Evolutionary conservation across 2,797 vertebrate genomes (phyloP).

Genomic region (Xiphorhynchus erythropygius): DNA sequence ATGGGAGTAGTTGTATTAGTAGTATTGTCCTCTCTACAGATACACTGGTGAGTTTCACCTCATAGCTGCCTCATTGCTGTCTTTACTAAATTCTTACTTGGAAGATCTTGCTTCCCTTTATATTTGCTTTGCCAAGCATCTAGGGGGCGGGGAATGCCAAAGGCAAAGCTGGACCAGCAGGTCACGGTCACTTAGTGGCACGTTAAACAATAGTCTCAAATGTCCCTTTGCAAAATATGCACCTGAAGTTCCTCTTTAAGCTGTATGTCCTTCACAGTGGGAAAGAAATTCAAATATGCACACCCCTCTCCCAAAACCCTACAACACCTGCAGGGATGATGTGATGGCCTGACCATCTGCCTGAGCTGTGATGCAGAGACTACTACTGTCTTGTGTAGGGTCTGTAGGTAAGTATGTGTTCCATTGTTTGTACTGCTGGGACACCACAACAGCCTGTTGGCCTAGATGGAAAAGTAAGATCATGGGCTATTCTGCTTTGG

Average conservation of each 20-base stretch:
- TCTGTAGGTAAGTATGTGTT: background rate
- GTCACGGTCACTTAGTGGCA: background rate
- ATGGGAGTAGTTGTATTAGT: background rate
- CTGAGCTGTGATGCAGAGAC: background rate
- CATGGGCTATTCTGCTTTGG: background rate
- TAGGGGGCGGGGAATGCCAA: background rate
- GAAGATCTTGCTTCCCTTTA: background rate
- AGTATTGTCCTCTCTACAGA: background rate
- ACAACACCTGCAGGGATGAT: background rate
- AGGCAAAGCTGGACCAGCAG: background rate
- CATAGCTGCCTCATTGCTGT: background rate
- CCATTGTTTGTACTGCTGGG: background rate
- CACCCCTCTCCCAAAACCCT: background rate
- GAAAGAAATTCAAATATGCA: background rate
- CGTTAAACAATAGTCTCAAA: background rate
- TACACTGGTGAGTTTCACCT: background rate
- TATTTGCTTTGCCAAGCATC: background rate
- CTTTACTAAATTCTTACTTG: background rate
- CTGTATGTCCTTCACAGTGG: background rate
- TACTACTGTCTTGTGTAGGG: background rate
- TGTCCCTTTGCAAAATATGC: background rate
- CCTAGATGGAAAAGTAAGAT: background rate
- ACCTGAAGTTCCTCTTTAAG: background rate
- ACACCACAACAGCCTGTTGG: background rate
- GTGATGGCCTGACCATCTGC: background rate